These are phyloP conservation scores for Acanthornis magna DNA, from an alignment of 2,797 vertebrate genomes.

Conservation along the genomic window DNA sequence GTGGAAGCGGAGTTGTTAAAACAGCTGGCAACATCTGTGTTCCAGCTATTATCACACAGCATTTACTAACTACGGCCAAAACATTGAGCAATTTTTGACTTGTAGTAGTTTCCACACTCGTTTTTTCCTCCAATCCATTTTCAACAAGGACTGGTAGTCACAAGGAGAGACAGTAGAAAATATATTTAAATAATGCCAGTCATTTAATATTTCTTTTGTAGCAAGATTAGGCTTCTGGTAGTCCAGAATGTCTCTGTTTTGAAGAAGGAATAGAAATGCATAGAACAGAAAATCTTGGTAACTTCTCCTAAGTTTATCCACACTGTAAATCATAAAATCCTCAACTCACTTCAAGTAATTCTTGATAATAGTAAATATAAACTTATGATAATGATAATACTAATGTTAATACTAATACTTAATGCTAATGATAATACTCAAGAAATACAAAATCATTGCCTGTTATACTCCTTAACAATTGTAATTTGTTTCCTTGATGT, in stretches of 20 bases:
- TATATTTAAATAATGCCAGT: neutral
- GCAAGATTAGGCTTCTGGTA: neutral
- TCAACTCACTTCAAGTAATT: neutral
- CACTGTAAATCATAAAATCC: neutral
- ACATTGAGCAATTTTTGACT: constrained; percentile 2
- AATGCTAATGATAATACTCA: neutral
- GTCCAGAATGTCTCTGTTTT: neutral
- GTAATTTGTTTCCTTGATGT: neutral
- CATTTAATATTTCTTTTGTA: neutral
- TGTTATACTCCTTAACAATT: neutral
- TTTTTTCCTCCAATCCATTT: neutral
- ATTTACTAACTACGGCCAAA: neutral
- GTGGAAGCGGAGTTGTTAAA: neutral
- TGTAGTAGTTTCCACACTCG: neutral
- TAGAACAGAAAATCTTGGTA: neutral
- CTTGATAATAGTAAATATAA: neutral
- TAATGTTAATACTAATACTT: too few species aligned
- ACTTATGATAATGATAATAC: neutral
- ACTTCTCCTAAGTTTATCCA: neutral
- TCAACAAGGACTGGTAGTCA: neutral
- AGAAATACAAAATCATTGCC: neutral
- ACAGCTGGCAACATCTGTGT: constrained; percentile 62
- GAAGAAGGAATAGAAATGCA: neutral
- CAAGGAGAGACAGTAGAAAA: neutral
- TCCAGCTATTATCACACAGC: neutral